Evolutionary conservation across 2,797 vertebrate genomes (phyloP).

Genomic region (Amniataba percoides): DNA sequence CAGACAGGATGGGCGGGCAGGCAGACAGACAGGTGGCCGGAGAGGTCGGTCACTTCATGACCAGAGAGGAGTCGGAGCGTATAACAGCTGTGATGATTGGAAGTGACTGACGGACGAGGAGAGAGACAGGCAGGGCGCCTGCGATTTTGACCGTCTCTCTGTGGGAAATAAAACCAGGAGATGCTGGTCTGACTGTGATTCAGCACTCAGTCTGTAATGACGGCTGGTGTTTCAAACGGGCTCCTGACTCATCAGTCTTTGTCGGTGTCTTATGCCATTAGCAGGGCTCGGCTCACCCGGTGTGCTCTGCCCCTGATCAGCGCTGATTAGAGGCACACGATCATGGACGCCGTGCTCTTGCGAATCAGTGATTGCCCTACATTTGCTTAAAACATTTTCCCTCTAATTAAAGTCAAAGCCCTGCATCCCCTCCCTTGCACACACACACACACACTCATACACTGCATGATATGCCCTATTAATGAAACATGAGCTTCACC

Average conservation of each 20-base stretch:
- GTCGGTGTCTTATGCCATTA: conserved; percentile 27
- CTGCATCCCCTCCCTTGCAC: not conserved
- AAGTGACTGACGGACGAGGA: conserved; percentile 45
- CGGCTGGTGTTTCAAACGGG: conserved; percentile 49
- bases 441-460: not conserved
- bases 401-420: conserved; percentile 70
- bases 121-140: not conserved
- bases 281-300: not conserved
- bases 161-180: conserved; percentile 31
- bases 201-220: conserved; percentile 45
- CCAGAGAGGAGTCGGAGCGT: conserved; percentile 48
- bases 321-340: conserved; percentile 57
- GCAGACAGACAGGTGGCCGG: conserved; percentile 11
- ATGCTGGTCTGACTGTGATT: conserved; percentile 42
- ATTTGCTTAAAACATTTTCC: conserved; percentile 64
- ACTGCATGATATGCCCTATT: conserved; percentile 42
- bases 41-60: conserved; percentile 30
- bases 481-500: conserved; percentile 69
- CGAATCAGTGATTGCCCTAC: conserved; percentile 63
- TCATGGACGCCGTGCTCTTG: conserved; percentile 36
- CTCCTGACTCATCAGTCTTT: conserved; percentile 60
- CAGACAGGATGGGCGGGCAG: not conserved
- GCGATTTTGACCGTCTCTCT: conserved; percentile 3
- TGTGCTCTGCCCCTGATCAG: conserved; percentile 46
- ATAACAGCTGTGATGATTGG: conserved; percentile 48